Evolutionary conservation across 2,888 invertebrate species (phyloP), one percentile per base, ranked within the genome.

Genomic region (Embidobia sp.): DNA sequence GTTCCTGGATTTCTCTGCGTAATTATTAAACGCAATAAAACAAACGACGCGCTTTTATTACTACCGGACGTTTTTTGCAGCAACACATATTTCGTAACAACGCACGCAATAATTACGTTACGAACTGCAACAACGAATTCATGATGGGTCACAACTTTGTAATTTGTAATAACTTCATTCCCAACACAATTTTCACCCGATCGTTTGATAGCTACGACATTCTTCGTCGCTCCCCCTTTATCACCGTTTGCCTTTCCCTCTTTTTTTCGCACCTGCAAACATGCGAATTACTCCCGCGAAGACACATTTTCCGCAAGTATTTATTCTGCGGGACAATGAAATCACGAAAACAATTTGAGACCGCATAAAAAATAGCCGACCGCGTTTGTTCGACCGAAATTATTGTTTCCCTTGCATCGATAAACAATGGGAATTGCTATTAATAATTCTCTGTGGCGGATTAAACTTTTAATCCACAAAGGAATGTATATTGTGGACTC

Each of bases 1-100:
- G 46, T 26, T 48, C 37, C 49, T 44, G 33, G 49, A 69, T 59
- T 49, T 51, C 59, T 70, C 59, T 16, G 35, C 26, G 33, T 61
- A 70, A 70, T 70, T 70, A 70, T 70, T 70, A 59, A 51, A 51
- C 49, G 59, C 49, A 40, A 69, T 57, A 59, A 48, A 69, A 49
- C 48, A 31, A 11, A 26, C 19, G 49, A 49, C 59, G 10, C 22
- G 49, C 49, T 49, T 59, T 59, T 61, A 70, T 61, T 59, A 59
- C 46, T 53, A n/a, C 3, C 35, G 3, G 11, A 13, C 7, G 40
- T 48, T 48, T 44, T 49, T 13, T 11, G 16, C 51, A 18, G 44
- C 7, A 33, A 13, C 29, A 29, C 15, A 46, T 33, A 40, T 27
- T 19, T 46, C 18, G 46, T 18, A 48, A 48, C 11, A 61, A 18